Percentiles rank a stretch among this genome's conserved stretches.
Evolutionary conservation across 1,140 invertebrate species (phyloP).

Genomic region (Chrysoperla carnea): DNA sequence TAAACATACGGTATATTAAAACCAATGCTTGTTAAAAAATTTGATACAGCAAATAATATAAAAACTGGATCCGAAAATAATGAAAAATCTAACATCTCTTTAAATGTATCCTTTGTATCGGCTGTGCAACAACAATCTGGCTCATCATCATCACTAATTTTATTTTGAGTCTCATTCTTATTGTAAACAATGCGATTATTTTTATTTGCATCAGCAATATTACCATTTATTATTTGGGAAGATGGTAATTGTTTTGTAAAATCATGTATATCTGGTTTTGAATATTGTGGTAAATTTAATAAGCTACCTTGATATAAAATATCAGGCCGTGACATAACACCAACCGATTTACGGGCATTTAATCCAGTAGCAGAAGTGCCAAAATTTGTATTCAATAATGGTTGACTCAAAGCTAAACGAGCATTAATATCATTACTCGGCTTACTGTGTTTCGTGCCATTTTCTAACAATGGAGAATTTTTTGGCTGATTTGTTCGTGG

Average conservation of each 20-base stretch:
- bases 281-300: conserved; percentile 30
- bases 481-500: conserved; percentile 11
- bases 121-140: conserved; percentile 29
- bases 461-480: conserved; percentile 5
- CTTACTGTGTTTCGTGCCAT: conserved; percentile 17
- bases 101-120: conserved; percentile 45
- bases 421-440: conserved; percentile 24
- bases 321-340: conserved; percentile 70
- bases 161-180: conserved; percentile 7
- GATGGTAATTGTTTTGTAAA: conserved; percentile 15
- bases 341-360: conserved; percentile 24
- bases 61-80: conserved; percentile 75
- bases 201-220: too few species aligned
- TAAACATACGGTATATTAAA: conserved; percentile 91
- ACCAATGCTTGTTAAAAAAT: conserved; percentile 90
- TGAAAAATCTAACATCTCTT: conserved; percentile 70
- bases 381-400: conserved; percentile 25
- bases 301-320: conserved; percentile 74
- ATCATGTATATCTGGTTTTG: conserved; percentile 20
- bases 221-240: too few species aligned
- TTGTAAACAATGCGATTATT: too few species aligned
- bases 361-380: conserved; percentile 5
- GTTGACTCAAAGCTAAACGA: conserved; percentile 43
- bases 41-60: conserved; percentile 78
- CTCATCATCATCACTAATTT: conserved; percentile 12